Evolutionary conservation across 1,140 invertebrate species (phyloP).

Genomic region (Bombus terrestris): DNA sequence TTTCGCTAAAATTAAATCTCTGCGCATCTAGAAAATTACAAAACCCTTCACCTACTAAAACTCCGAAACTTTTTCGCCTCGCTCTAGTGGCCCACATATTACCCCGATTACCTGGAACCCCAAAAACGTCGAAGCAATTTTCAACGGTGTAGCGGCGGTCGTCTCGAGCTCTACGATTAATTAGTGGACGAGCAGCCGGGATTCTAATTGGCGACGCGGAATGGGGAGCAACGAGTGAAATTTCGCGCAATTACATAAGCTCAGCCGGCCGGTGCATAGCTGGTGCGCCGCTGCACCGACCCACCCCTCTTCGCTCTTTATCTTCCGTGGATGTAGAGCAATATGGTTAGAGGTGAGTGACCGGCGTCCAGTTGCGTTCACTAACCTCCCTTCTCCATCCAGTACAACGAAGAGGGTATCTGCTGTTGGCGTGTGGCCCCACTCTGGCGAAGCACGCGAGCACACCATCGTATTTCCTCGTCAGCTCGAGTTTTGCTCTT

Average conservation of each 20-base stretch:
- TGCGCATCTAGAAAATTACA: neutral
- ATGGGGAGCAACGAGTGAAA: conserved; percentile 50
- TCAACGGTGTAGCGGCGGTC: neutral
- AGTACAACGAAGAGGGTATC: conserved; percentile 17
- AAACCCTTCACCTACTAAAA: neutral
- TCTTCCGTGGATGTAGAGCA: conserved; percentile 81
- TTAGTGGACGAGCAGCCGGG: neutral
- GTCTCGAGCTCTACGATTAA: conserved; percentile 5
- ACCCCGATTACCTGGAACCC: neutral
- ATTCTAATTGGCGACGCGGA: conserved; percentile 15
- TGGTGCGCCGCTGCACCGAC: conserved; percentile 45
- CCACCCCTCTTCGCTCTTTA: conserved; percentile 66
- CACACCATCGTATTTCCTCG: neutral
- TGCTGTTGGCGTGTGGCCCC: conserved; percentile 22
- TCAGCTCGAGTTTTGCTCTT: neutral
- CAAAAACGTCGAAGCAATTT: neutral
- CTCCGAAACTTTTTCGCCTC: neutral
- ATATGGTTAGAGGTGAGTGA: conserved; percentile 82
- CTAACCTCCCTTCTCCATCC: conserved; percentile 71
- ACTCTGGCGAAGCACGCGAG: conserved; percentile 16
- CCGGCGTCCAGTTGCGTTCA: conserved; percentile 82
- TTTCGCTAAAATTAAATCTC: too few species aligned
- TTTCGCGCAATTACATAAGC: conserved; percentile 65
- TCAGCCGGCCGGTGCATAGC: conserved; percentile 53
- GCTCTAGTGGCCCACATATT: neutral